Percentiles rank a stretch among this genome's conserved stretches.
Evolutionary conservation across 2,797 vertebrate species (phyloP).

Genomic region (Amblyraja radiata): DNA sequence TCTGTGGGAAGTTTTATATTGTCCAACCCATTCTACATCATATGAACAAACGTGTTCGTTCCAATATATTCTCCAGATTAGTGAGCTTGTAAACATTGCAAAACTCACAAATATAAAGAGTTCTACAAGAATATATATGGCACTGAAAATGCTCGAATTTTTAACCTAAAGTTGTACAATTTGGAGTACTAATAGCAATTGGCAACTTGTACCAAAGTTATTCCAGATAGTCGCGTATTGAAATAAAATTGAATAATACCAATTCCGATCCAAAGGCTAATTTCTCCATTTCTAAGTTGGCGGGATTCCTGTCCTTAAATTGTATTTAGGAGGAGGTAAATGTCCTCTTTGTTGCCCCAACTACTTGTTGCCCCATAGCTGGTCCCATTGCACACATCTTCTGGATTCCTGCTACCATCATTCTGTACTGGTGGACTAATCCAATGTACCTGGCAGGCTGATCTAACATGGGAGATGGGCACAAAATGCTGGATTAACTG

Average conservation of each 20-base stretch:
- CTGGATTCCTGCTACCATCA: neutral
- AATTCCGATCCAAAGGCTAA: neutral
- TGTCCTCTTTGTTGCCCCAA: neutral
- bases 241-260: neutral
- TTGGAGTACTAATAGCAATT: neutral
- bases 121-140: neutral
- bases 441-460: neutral
- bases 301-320: neutral
- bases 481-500: too few relatives aligned
- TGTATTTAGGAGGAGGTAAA: neutral
- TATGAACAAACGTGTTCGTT: too few relatives aligned
- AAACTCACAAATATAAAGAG: neutral
- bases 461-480: neutral
- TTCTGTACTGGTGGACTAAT: neutral
- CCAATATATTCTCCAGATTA: neutral
- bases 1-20: neutral
- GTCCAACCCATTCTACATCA: too few relatives aligned
- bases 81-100: neutral
- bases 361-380: neutral
- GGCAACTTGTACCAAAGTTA: neutral
- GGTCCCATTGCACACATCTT: neutral
- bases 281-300: neutral
- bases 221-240: neutral
- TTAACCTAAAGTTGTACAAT: neutral
- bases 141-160: neutral